Evolutionary conservation across 2,113 vertebrate species (phyloP).

Genomic region (Eublepharis macularius): DNA sequence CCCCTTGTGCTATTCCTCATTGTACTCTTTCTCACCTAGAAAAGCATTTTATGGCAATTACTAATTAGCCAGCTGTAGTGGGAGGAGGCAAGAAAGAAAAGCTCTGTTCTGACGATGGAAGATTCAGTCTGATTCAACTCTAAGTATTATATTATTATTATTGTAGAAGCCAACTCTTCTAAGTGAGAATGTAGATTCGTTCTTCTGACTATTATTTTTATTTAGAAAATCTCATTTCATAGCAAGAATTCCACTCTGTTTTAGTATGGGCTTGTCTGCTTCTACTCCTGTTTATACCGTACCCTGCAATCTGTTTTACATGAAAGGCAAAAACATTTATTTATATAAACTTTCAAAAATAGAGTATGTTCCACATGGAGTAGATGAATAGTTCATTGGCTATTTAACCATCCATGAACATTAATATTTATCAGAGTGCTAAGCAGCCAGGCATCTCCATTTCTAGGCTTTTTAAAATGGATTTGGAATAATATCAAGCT

Average conservation of each 20-base stretch:
- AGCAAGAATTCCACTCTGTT: not conserved
- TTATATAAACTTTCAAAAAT: constrained; percentile 29
- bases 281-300: constrained; percentile 14
- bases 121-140: too few species aligned
- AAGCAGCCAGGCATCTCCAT: not conserved
- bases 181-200: not conserved
- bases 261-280: not conserved
- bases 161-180: not conserved
- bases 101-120: too few species aligned
- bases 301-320: constrained; percentile 7
- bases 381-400: constrained; percentile 40
- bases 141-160: not conserved
- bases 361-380: constrained; percentile 13
- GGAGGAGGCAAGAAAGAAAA: too few species aligned
- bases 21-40: too few species aligned
- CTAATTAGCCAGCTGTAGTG: too few species aligned
- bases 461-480: constrained; percentile 31
- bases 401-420: constrained; percentile 42
- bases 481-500: constrained; percentile 49
- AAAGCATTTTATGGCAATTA: too few species aligned
- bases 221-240: not conserved
- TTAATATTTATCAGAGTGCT: constrained; percentile 34
- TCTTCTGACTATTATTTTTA: not conserved
- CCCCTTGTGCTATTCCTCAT: too few species aligned
- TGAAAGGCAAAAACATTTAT: constrained; percentile 33